These are phyloP conservation scores for Polymixis flavicincta DNA, from an alignment of 2,888 invertebrate species.

Conservation along the genomic window DNA sequence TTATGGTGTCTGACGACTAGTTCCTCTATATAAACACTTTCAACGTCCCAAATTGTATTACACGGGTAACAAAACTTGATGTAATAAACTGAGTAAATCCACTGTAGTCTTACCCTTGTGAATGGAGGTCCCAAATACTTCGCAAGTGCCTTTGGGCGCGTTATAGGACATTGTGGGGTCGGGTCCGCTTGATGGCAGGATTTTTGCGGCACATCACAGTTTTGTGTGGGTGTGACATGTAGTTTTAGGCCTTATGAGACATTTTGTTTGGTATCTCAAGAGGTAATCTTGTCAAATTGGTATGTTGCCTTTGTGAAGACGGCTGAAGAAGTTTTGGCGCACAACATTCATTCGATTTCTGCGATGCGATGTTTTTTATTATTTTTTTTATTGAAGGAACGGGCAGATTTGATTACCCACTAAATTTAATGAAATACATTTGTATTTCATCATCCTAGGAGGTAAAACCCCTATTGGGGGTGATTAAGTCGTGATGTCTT, in stretches of 20 bases:
- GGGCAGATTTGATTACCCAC: no score
- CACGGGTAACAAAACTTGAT: conserved; percentile 48
- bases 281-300: conserved; percentile 1
- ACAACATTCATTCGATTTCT: background rate
- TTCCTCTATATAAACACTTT: conserved; percentile 15
- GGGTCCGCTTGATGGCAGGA: conserved; percentile 15
- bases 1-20: no score
- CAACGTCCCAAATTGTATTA: conserved; percentile 38
- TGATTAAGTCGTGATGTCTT: no score
- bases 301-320: background rate
- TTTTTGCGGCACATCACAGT: conserved; percentile 42
- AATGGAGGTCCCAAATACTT: conserved; percentile 58
- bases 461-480: background rate
- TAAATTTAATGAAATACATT: no score
- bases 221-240: conserved; percentile 17
- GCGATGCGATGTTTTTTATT: background rate
- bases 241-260: background rate
- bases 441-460: no score
- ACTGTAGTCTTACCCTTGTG: conserved; percentile 46
- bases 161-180: conserved; percentile 40
- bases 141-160: conserved; percentile 37
- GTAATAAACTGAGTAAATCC: conserved; percentile 52
- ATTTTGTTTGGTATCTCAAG: background rate
- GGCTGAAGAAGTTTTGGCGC: background rate
- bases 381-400: background rate